Conservation (phyloP, 2,113 vertebrate genomes). For the Prinia subflava region DNA sequence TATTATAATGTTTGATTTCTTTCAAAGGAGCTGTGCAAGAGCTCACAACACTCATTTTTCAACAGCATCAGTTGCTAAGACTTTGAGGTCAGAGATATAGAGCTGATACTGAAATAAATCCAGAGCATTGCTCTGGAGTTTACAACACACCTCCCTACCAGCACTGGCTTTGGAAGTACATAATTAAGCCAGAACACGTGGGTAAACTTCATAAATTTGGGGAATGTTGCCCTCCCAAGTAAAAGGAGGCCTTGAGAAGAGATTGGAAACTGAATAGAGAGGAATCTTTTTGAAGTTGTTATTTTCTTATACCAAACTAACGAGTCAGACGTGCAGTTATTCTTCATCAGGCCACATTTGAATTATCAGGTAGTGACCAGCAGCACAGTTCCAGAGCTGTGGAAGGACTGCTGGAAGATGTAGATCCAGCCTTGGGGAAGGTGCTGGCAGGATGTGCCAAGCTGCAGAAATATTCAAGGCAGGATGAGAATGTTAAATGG, state of each 20-base stretch:
- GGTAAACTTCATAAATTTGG: background rate
- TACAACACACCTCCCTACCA: background rate
- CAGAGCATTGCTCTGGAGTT: background rate
- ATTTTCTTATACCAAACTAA: background rate
- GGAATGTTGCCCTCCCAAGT: background rate
- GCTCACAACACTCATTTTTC: background rate
- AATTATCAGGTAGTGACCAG: background rate
- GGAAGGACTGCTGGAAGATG: background rate
- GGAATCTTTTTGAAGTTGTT: background rate
- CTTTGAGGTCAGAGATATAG: background rate
- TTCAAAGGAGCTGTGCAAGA: background rate
- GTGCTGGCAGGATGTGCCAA: background rate
- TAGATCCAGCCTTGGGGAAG: background rate
- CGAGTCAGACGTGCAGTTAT: background rate
- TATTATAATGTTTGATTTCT: background rate
- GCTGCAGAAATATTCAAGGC: background rate
- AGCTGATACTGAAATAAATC: background rate
- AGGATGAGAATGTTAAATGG: background rate
- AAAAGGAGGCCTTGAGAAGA: background rate
- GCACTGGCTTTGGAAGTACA: background rate
- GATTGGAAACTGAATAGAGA: background rate
- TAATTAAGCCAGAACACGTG: background rate
- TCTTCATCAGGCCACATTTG: background rate
- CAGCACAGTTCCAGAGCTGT: background rate
- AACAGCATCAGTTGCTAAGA: background rate